Evolutionary conservation across 2,797 vertebrate genomes (phyloP).

Genomic region (Spinus olivaceus): DNA sequence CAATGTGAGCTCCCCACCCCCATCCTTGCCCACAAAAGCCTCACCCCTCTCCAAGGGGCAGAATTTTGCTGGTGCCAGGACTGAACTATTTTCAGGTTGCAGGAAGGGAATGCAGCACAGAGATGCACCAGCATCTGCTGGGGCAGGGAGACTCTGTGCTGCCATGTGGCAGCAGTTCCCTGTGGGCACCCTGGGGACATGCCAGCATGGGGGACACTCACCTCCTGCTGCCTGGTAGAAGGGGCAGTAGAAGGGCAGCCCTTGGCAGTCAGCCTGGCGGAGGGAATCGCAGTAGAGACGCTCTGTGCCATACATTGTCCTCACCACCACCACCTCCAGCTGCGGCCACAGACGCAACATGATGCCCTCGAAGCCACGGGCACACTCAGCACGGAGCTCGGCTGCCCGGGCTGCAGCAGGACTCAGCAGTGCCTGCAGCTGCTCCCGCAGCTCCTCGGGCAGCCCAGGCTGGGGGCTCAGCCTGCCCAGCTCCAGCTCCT

Average conservation of each 20-base stretch:
- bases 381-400: slow-evolving; percentile 75
- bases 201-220: neutral
- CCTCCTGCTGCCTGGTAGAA: slow-evolving; percentile 87
- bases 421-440: slow-evolving; percentile 71
- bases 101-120: neutral
- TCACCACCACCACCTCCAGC: slow-evolving; percentile 84
- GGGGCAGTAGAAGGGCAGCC: slow-evolving; percentile 88
- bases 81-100: neutral
- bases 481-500: slow-evolving; percentile 79
- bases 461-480: slow-evolving; percentile 72
- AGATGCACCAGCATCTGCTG: rapidly evolving
- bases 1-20: neutral
- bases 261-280: slow-evolving; percentile 78
- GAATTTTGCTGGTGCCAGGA: neutral
- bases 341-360: slow-evolving; percentile 85
- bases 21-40: rapidly evolving
- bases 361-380: slow-evolving; percentile 80
- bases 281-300: slow-evolving; percentile 83
- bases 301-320: slow-evolving; percentile 79
- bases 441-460: slow-evolving; percentile 61
- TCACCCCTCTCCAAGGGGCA: neutral
- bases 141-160: neutral
- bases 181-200: neutral
- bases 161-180: neutral
- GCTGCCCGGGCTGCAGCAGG: slow-evolving; percentile 77